These are phyloP conservation scores for Arctopsyche grandis DNA, from an alignment of 1,140 invertebrate genomes.

Conservation along the genomic window DNA sequence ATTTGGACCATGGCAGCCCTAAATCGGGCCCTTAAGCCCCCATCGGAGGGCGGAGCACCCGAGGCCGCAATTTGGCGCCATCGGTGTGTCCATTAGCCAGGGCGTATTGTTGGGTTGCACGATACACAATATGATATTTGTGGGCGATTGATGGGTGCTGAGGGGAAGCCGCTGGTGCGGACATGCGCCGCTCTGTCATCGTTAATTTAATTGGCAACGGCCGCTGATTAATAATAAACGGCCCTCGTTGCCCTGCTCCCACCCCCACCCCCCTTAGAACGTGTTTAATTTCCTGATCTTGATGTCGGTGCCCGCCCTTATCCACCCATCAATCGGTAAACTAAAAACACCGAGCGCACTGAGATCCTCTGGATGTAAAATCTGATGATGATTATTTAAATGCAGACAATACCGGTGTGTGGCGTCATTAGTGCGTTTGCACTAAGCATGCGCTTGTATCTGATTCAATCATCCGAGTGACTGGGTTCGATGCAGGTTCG, in stretches of 20 bases:
- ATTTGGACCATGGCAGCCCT: too few relatives aligned
- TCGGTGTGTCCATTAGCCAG: neutral
- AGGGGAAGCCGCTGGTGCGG: constrained; percentile 41
- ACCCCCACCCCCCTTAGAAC: too few relatives aligned
- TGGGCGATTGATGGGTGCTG: constrained; percentile 15
- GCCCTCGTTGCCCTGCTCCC: constrained; percentile 49
- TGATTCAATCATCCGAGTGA: too few relatives aligned
- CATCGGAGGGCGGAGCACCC: neutral
- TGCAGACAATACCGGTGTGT: too few relatives aligned
- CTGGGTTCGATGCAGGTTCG: too few relatives aligned
- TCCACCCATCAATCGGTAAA: constrained; percentile 41
- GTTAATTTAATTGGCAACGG: constrained; percentile 49
- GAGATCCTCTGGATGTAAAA: neutral
- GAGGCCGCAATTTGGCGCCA: neutral
- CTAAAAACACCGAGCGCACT: neutral
- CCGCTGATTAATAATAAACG: constrained; percentile 48
- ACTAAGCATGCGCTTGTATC: too few relatives aligned
- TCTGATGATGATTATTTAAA: too few relatives aligned
- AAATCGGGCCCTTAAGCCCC: too few relatives aligned
- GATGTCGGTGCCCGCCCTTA: constrained; percentile 28
- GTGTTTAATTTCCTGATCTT: constrained; percentile 52
- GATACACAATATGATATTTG: constrained; percentile 23
- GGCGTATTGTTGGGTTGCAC: neutral
- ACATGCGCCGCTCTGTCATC: constrained; percentile 49
- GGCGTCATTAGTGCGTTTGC: too few relatives aligned